Evolutionary conservation across 2,797 vertebrate genomes (phyloP).

Genomic region (Eulemur mongoz): DNA sequence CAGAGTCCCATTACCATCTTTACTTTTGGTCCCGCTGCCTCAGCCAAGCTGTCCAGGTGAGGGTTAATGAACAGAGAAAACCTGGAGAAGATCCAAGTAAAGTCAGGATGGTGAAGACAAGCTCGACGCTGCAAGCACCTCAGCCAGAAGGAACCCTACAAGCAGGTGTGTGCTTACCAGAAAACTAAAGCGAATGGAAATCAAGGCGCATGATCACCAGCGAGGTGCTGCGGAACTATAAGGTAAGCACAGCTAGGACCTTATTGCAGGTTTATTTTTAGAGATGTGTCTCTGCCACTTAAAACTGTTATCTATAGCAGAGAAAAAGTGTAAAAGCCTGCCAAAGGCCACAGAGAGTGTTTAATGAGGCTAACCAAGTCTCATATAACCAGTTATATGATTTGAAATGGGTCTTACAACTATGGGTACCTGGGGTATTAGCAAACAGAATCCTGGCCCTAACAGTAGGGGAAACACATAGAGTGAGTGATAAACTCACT

Average conservation of each 20-base stretch:
- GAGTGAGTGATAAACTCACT: constrained; percentile 11
- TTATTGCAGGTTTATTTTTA: neutral
- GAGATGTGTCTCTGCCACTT: neutral
- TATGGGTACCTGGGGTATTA: neutral
- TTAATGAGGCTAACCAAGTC: neutral
- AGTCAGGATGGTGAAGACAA: neutral
- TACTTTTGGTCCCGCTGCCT: constrained; percentile 45
- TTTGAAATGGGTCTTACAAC: neutral
- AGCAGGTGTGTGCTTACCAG: constrained; percentile 51
- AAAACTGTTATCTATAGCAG: neutral
- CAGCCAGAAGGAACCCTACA: neutral
- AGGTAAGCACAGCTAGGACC: constrained; percentile 54
- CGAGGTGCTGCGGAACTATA: neutral
- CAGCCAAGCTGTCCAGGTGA: constrained; percentile 9
- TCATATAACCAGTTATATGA: no score
- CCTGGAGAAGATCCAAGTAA: constrained; percentile 2
- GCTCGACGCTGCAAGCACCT: neutral
- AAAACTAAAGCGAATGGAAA: constrained; percentile 35
- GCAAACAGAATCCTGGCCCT: neutral
- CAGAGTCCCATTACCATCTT: constrained; percentile 56
- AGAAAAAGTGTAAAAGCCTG: constrained; percentile 52
- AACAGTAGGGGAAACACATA: neutral
- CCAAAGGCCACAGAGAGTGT: neutral
- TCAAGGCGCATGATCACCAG: neutral
- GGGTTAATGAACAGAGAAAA: constrained; percentile 40